Evolutionary conservation across 2,113 vertebrate species (phyloP), one percentile per base, ranked within the genome.

Genomic region (Carassius carassius): DNA sequence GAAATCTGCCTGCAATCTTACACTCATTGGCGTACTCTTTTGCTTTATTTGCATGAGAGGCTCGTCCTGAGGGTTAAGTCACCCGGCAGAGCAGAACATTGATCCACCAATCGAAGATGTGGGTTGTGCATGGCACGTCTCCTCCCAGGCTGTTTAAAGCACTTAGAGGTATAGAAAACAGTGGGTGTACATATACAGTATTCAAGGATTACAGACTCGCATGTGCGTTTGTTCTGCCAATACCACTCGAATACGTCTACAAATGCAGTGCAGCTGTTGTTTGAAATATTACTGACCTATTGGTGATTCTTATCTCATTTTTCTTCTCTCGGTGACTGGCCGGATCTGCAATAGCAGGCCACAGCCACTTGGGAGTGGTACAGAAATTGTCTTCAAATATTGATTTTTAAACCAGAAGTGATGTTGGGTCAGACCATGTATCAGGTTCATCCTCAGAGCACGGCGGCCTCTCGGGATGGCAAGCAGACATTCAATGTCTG

Each of bases 341-440:
- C 78, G 67, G 84, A 91, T 80, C 74, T 88, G 88, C 86, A 90
- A 85, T 78, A 5, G 78, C 87, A 87, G 80, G 87, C 86, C 73
- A 60, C 51, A 62, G 87, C 89, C 91, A 91, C 90, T 32, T 80
- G 90, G 90, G 90, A 94, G 90, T 87, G 41, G 65, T 82, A 62
- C 75, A 51, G 86, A 90, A 92, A 92, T 87, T 90, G 88, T 91
- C 89, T 90, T 92, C 90, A 90, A 92, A 92, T 91, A 92, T 93
- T 92, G 91, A 94, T 93, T 92, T 72, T 92, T 80, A 74, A 87
- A 89, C 88, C 86, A 83, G 89, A 85, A 91, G 84, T 47, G 21
- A 77, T 88, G 84, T 84, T 88, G 89, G 89, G 88, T 19, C 72
- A 86, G 72, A 81, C 60, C 41, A 89, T 87, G 89, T 74, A 56